phyloP scores from a whole-genome alignment of 2,113 vertebrate species.

The Gobius niger region DNA sequence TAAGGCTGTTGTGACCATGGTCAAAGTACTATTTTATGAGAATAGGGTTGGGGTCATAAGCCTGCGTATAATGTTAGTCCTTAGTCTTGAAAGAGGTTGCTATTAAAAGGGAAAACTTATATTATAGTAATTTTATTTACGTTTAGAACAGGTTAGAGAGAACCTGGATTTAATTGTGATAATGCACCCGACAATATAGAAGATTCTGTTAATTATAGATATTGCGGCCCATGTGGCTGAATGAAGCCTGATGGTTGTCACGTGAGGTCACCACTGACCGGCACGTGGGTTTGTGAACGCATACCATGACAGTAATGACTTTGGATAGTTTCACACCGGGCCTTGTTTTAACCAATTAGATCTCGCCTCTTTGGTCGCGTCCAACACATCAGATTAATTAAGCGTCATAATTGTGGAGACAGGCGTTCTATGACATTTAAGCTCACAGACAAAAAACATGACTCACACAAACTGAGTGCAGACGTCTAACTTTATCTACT shows the following conservation, averaged over 20 bases:
- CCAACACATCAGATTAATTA: constrained; percentile 23
- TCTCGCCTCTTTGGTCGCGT: constrained; percentile 9
- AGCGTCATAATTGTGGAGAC: constrained; percentile 5
- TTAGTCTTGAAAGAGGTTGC: too few relatives aligned
- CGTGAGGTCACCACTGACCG: neutral
- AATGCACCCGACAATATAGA: too few relatives aligned
- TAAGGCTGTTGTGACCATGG: too few relatives aligned
- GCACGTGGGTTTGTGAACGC: constrained; percentile 18
- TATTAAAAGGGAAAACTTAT: too few relatives aligned
- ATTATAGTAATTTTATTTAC: too few relatives aligned
- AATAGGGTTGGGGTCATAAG: too few relatives aligned
- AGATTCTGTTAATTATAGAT: neutral
- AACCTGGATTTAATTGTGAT: too few relatives aligned
- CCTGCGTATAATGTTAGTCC: too few relatives aligned
- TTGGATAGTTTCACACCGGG: constrained; percentile 41
- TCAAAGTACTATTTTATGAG: too few relatives aligned
- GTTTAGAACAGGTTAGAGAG: too few relatives aligned
- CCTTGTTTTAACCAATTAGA: constrained; percentile 43
- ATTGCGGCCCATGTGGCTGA: neutral
- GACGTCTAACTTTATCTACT: too few relatives aligned
- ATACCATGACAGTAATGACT: constrained; percentile 23
- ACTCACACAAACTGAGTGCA: neutral
- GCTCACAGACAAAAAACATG: neutral
- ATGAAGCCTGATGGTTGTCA: constrained; percentile 7
- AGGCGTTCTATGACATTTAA: constrained; percentile 25